Conservation (phyloP, 2,888 invertebrate species). For the Oegoconia quadripuncta region DNA sequence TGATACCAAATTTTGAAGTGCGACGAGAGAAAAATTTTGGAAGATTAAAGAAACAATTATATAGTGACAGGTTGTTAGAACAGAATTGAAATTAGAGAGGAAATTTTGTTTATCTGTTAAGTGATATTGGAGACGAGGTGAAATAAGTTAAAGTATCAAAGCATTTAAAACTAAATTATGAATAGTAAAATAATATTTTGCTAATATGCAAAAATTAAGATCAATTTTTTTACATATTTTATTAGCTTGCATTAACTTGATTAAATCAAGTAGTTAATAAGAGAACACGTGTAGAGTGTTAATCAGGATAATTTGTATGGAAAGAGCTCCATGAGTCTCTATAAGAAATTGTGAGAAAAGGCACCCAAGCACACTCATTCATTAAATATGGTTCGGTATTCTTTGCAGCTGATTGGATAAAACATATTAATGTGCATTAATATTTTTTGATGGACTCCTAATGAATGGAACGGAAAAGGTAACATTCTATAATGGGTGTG, state of each 20-base stretch:
- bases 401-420: slow-evolving; percentile 4
- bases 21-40: not conserved
- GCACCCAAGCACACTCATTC: not conserved
- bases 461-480: not conserved
- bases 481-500: not conserved
- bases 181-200: no score
- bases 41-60: no score
- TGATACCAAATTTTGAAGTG: not conserved
- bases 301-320: slow-evolving; percentile 19
- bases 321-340: slow-evolving; percentile 21
- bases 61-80: no score
- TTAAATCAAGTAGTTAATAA: slow-evolving; percentile 1
- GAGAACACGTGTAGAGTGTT: slow-evolving; percentile 17
- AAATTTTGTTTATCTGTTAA: no score
- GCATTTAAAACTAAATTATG: no score
- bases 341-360: slow-evolving; percentile 3
- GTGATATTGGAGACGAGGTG: no score
- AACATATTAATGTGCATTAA: not conserved
- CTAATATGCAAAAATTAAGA: no score
- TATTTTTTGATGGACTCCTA: slow-evolving; percentile 2
- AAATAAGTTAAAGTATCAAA: no score
- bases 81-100: no score
- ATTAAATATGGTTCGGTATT: slow-evolving; percentile 1
- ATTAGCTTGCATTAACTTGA: no score
- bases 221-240: no score